These are phyloP conservation scores for Acronicta aceris DNA, from an alignment of 2,888 invertebrate genomes.

Conservation along the genomic window DNA sequence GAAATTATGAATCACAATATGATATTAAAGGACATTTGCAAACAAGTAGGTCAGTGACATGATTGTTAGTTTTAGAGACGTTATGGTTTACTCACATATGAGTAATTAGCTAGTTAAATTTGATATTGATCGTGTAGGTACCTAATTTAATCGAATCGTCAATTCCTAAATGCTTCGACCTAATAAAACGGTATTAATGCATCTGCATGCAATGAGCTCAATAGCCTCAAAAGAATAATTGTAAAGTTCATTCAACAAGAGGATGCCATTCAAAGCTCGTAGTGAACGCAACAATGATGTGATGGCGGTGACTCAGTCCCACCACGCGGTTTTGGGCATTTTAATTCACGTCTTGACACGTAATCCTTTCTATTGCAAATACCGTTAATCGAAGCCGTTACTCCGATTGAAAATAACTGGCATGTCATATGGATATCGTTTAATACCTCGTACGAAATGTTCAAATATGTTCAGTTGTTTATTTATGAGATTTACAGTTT, in stretches of 20 bases:
- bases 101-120: too few species aligned
- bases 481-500: conserved; percentile 39
- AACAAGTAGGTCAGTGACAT: conserved; percentile 42
- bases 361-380: conserved; percentile 46
- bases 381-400: conserved; percentile 57
- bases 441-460: conserved; percentile 25
- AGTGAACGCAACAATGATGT: conserved; percentile 11
- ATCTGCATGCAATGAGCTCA: conserved; percentile 5
- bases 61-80: conserved; percentile 19
- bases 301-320: conserved; percentile 50
- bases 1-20: conserved; percentile 32
- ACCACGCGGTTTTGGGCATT: conserved; percentile 46
- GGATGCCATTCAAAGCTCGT: conserved; percentile 19
- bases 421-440: conserved; percentile 35
- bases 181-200: not conserved
- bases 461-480: conserved; percentile 33
- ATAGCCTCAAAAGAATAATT: conserved; percentile 7
- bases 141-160: not conserved
- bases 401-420: conserved; percentile 39
- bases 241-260: conserved; percentile 9
- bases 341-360: conserved; percentile 40
- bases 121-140: too few species aligned
- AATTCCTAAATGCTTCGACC: not conserved
- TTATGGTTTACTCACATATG: not conserved
- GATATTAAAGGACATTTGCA: not conserved